Percentiles rank a stretch among this genome's conserved stretches.
Evolutionary conservation across 2,888 invertebrate genomes (phyloP).

Genomic region (Drosophila bunnanda): DNA sequence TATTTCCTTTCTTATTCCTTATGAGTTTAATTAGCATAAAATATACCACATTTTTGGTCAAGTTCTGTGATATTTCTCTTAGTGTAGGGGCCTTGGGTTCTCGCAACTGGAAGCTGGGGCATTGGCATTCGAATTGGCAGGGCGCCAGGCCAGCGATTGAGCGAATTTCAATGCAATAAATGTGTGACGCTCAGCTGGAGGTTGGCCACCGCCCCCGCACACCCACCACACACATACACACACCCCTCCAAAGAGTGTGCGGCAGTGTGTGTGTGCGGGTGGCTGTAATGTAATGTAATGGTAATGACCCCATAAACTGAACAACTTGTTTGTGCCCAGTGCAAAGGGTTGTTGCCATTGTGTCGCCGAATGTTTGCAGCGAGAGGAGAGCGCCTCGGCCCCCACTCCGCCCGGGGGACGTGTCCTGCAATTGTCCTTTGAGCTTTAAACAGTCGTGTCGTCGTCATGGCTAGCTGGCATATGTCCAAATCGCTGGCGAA

Average conservation of each 20-base stretch:
- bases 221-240: background rate
- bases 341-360: conserved; percentile 66
- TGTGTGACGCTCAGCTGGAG: conserved; percentile 65
- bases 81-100: conserved; percentile 18
- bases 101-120: conserved; percentile 32
- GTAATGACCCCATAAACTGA: conserved; percentile 80
- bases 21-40: background rate
- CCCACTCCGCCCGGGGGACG: background rate
- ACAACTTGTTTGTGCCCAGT: conserved; percentile 76
- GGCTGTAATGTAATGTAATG: conserved; percentile 72
- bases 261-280: conserved; percentile 21
- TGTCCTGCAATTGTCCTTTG: conserved; percentile 36
- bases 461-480: conserved; percentile 44
- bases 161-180: conserved; percentile 75
- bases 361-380: conserved; percentile 54
- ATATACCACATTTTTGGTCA: background rate
- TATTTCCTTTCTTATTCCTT: background rate
- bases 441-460: conserved; percentile 34
- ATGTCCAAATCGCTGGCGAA: conserved; percentile 45
- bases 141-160: conserved; percentile 71
- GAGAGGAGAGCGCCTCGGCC: background rate
- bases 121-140: conserved; percentile 57
- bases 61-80: background rate
- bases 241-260: background rate
- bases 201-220: conserved; percentile 34